Base-by-base conservation (phyloP, 2,113 vertebrate genomes). In the Ageneiosus marmoratus region DNA sequence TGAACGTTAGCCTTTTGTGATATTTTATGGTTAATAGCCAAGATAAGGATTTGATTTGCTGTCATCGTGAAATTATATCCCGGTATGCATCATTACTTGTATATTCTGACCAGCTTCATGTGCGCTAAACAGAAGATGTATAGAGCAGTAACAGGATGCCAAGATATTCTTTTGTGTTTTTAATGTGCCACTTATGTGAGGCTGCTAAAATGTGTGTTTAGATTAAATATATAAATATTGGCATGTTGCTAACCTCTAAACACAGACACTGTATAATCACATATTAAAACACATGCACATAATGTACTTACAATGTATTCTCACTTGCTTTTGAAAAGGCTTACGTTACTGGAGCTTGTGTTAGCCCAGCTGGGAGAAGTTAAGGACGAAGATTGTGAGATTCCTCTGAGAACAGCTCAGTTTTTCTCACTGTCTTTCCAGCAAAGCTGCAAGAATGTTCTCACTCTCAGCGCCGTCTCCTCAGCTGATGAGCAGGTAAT, bases 291-390 rank as follows among this genome's bases (percentile, higher is more conserved):
- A 7, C 18, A 3, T 76, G 4, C 29, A n/a, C n/a, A n/a, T n/a
- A 32, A 11, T 48, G 22, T 41, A 32, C 53, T 20, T 22, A 29
- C 27, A 1, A 7, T 27, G n/a, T 63, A 77, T 32, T 62, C n/a
- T 56, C 24, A n/a, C 11, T 70, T 60, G 53, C 27, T 20, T 32
- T 73, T 22, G 13, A 75, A 84, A 90, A 99, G 98, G 90, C 88
- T 97, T 5, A 93, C 93, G 0, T 81, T 99, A 3, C 88, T 99
- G 73, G 96, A 99, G 74, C 86, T 99, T 16, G 90, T 97, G n/a
- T 89, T 94, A 50, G 91, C 91, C 1, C 94, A 94, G 86, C n/a
- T 96, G 9, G 90, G 83, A 73, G 95, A 95, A 65, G 77, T 34
- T 37, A 83, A 79, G 63, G 94, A 90, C 51, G 88, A 84, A 0